Evolutionary conservation across 1,140 invertebrate genomes (phyloP), one percentile per base, ranked within the genome.

Genomic region (Saccostrea glomerata): DNA sequence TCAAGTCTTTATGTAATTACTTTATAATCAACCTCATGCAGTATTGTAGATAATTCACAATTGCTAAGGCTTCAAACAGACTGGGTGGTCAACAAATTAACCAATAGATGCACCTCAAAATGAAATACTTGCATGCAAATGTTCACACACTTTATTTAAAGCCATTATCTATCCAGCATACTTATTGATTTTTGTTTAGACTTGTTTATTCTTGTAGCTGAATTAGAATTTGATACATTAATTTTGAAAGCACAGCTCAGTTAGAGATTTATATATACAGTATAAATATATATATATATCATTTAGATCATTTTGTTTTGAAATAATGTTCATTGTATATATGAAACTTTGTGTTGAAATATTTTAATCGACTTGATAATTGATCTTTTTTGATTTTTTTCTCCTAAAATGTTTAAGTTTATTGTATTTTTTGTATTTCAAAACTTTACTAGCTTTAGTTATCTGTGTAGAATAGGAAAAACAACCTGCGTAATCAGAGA

Each of bases 311-410:
- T 36, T 36, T 36, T 36, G 30, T 36, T 36, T 36, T 63, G 60
- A 63, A 63, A 63, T 63, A 63, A 63, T 63, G 60, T 63, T 63
- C 60, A 63, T 63, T 63, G 60, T 63, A 63, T 15, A 13, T 63
- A 63, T 63, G 60, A 63, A 63, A 15, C n/a, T 36, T 36, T 36
- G 30, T 36, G 30, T 36, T 36, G 30, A 36, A 36, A 36, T 36
- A 36, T 36, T 36, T 36, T 36, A 36, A 36, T 36, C 30, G 30
- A 36, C 30, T 36, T 36, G 30, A 36, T 36, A 36, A 36, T 36
- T 36, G 12, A 63, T 36, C 30, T 36, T 36, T 36, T 36, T 36
- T 36, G 30, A 36, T 36, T 36, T 36, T 36, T 36, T 36, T 36
- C 1, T 36, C 30, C 30, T 36, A 36, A 36, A 36, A 36, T 36